Base-by-base conservation (phyloP, 2,888 invertebrate genomes). In the Hydrotaea cyrtoneurina region DNA sequence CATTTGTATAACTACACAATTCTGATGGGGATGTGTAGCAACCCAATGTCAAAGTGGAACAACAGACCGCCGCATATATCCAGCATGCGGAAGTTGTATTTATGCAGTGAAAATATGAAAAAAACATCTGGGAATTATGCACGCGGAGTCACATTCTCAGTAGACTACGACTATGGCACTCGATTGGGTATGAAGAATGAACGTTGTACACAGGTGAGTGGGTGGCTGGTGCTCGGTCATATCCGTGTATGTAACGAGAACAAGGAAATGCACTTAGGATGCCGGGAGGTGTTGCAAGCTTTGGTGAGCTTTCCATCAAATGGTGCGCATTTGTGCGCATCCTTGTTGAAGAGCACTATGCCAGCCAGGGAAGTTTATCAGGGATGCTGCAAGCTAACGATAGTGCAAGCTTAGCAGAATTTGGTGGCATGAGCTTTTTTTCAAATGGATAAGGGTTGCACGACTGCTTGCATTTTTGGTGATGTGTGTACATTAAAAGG, bases 41-140 rank as follows among this genome's bases (percentile, higher is more conserved):
- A 85, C 85, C 85, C 79, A 85, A 80, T 80, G 55, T 13, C 79
- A 80, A 82, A 82, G 79, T 85, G 85, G 85, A 85, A 82, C 85
- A 85, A 74, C 39, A 81, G 85, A 85, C 74, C 85, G 85, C 82
- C 85, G 59, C 80, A 46, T n/a, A 69, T 11, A 2, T 46, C 8
- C 36, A 2, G 0, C 3, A 10, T 7, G 46, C 39, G 79, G 57
- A 85, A 79, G 23, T 85, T 77, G 21, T 85, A 85, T 85, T 74
- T 85, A 82, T 82, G 26, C 77, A 36, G 39, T 10, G n/a, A 31
- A 53, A 19, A 11, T 39, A 17, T 23, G 36, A 7, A 84, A 84
- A 84, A 84, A 50, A 74, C 64, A 75, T 69, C 13, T n/a, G 36
- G 46, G 84, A 84, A 81, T 78, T 76, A 8, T n/a, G n/a, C 39